These are phyloP conservation scores for Hycleus cichorii DNA, from an alignment of 1,140 invertebrate genomes.

Conservation along the genomic window DNA sequence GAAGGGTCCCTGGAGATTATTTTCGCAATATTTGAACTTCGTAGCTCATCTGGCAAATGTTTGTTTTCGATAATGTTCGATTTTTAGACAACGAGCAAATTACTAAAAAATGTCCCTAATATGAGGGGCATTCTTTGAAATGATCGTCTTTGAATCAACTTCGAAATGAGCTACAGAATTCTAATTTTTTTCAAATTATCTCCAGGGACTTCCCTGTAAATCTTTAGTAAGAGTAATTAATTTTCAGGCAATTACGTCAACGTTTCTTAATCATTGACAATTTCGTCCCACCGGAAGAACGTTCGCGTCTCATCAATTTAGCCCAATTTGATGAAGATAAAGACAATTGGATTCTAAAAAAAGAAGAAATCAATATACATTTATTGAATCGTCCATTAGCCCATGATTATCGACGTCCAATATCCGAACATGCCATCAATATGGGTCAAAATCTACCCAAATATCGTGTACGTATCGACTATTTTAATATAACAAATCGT, in stretches of 20 bases:
- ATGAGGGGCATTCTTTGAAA: too few relatives aligned
- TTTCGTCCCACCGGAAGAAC: slow-evolving; percentile 90
- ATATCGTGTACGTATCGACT: slow-evolving; percentile 27
- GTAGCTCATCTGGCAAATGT: too few relatives aligned
- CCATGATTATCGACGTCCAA: slow-evolving; percentile 48
- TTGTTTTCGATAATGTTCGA: too few relatives aligned
- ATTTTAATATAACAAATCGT: not conserved
- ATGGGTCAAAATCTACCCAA: slow-evolving; percentile 36
- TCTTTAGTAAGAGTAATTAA: not conserved
- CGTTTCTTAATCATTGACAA: slow-evolving; percentile 90
- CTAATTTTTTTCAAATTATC: too few relatives aligned
- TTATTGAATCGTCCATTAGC: slow-evolving; percentile 33
- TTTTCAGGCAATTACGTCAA: slow-evolving; percentile 59
- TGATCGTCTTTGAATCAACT: too few relatives aligned
- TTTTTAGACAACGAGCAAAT: too few relatives aligned
- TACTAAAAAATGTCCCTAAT: too few relatives aligned
- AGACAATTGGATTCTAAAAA: slow-evolving; percentile 65
- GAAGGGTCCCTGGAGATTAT: too few relatives aligned
- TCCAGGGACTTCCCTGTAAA: too few relatives aligned
- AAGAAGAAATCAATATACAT: slow-evolving; percentile 31
- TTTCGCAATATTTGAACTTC: too few relatives aligned
- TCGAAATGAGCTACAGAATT: too few relatives aligned
- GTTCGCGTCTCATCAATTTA: slow-evolving; percentile 69
- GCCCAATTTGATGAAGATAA: slow-evolving; percentile 82
- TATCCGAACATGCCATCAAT: slow-evolving; percentile 65